Evolutionary conservation across 2,888 invertebrate species (phyloP).

Genomic region (Andrena bucephala): DNA sequence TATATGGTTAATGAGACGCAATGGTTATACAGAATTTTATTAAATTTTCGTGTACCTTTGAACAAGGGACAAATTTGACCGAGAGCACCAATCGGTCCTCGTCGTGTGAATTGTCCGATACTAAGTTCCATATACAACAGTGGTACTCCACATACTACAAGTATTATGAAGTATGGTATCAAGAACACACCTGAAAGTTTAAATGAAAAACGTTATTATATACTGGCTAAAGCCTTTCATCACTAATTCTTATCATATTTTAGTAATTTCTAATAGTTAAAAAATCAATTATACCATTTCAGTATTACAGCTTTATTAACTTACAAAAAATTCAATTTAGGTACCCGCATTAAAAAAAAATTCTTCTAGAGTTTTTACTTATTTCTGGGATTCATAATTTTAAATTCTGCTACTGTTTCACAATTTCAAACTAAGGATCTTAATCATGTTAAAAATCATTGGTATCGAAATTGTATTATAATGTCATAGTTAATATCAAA

Average conservation of each 20-base stretch:
- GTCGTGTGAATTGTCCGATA: conserved; percentile 95
- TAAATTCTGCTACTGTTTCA: too few species aligned
- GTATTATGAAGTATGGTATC: conserved; percentile 96
- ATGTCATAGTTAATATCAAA: too few species aligned
- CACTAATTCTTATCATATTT: background rate
- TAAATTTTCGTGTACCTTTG: conserved; percentile 89
- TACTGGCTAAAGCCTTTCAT: background rate
- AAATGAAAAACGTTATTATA: background rate
- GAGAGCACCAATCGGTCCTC: conserved; percentile 96
- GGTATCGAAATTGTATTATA: too few species aligned
- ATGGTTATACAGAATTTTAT: background rate
- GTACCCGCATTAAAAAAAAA: too few species aligned
- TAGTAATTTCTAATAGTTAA: background rate
- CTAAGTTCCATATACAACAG: conserved; percentile 97
- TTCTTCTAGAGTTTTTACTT: too few species aligned
- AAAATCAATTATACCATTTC: too few species aligned
- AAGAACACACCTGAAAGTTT: conserved; percentile 93
- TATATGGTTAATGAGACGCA: too few species aligned
- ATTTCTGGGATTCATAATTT: too few species aligned
- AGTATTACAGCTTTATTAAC: too few species aligned
- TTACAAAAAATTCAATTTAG: too few species aligned
- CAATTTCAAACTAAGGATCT: too few species aligned
- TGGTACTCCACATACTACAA: conserved; percentile 95
- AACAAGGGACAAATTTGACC: conserved; percentile 96
- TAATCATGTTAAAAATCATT: too few species aligned